phyloP scores from a whole-genome alignment of 1,140 invertebrate genomes.

The Bombus waltoni region DNA sequence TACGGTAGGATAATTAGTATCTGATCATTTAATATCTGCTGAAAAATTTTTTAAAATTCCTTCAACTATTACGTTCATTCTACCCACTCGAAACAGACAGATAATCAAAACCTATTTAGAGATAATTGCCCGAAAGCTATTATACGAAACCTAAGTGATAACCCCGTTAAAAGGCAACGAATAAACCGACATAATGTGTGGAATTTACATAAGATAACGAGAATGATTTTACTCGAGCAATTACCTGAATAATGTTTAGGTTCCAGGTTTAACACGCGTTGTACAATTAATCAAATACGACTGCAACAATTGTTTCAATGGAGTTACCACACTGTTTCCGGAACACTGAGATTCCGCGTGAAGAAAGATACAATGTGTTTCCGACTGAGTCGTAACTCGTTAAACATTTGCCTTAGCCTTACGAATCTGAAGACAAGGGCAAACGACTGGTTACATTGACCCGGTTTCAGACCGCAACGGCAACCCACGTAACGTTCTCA shows the following conservation, averaged over 20 bases:
- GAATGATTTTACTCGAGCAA: background rate
- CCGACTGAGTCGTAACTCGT: background rate
- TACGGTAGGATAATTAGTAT: too few relatives aligned
- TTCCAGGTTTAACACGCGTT: background rate
- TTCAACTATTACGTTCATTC: background rate
- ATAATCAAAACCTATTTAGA: background rate
- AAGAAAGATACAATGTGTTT: background rate
- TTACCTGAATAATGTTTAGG: constrained; percentile 6
- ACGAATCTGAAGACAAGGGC: constrained; percentile 60
- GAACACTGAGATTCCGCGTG: background rate
- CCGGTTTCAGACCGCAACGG: constrained; percentile 44
- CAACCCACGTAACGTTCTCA: constrained; percentile 16
- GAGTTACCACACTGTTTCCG: background rate
- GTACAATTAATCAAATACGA: background rate
- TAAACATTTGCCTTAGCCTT: constrained; percentile 28
- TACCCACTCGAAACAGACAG: background rate
- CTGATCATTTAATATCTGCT: too few relatives aligned
- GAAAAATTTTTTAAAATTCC: background rate
- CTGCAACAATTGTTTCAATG: too few relatives aligned
- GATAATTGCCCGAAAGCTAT: background rate
- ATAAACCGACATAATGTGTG: background rate
- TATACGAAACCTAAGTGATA: background rate
- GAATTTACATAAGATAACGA: constrained; percentile 19
- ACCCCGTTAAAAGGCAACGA: background rate
- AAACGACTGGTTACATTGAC: constrained; percentile 64